These are phyloP conservation scores for Molossus molossus DNA, from an alignment of 2,797 vertebrate species.

Conservation along the genomic window DNA sequence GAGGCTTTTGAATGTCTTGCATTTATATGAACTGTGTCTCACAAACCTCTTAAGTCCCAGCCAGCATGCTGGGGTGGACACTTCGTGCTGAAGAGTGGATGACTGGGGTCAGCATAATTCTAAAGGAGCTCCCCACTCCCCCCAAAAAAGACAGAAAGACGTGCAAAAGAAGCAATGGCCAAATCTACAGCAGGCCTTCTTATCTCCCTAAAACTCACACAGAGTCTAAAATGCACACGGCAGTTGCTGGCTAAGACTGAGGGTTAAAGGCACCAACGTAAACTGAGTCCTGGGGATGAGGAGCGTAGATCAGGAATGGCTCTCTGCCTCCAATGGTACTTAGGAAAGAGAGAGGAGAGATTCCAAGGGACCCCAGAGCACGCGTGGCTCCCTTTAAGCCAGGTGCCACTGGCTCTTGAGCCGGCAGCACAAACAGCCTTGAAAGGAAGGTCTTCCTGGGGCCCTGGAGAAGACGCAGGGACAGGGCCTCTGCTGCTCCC, in stretches of 20 bases:
- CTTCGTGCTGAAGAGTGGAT: constrained; percentile 1
- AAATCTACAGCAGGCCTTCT: not conserved
- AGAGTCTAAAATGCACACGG: not conserved
- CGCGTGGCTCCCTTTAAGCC: not conserved
- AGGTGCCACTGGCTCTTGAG: not conserved
- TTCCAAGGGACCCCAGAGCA: not conserved
- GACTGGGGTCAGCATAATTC: constrained; percentile 51
- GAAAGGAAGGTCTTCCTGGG: not conserved
- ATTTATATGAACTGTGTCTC: not conserved
- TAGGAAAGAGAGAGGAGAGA: not conserved
- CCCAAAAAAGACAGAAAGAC: not conserved
- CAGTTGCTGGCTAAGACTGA: not conserved
- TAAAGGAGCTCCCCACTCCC: not conserved
- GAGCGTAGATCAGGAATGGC: not conserved
- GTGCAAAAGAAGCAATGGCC: not conserved
- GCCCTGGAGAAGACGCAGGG: not conserved
- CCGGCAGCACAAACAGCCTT: not conserved
- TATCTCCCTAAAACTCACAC: not conserved
- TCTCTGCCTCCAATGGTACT: not conserved
- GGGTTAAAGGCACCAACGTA: not conserved
- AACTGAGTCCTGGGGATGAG: not conserved
- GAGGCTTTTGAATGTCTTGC: not conserved
- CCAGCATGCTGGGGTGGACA: not conserved
- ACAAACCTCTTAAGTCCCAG: not conserved
- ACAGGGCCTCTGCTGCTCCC: not conserved